Evolutionary conservation across 2,888 invertebrate species (phyloP), one percentile per base, ranked within the genome.

Genomic region (Plusia festucae): DNA sequence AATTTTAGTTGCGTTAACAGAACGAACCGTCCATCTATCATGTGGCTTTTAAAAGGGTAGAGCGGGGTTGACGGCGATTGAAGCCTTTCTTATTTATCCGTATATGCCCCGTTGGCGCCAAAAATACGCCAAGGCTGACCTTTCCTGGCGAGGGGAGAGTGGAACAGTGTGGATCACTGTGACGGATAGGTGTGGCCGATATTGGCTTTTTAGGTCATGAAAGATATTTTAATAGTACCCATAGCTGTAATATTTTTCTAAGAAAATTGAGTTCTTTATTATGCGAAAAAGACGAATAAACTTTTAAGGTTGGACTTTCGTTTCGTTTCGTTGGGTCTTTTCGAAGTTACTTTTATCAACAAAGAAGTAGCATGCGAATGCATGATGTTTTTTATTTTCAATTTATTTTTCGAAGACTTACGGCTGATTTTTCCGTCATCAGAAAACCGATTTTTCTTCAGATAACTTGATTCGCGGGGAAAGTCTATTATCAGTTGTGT

Each of bases 11-110:
- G 70, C 82, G 78, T 82, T 81, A 77, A 83, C 85, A 83, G 85
- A 86, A 85, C 86, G 85, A 84, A 73, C 77, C 82, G 83, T 88
- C 86, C 92, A 94, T 94, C 93, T 92, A 93, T 94, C 93, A 94
- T 92, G 87, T 84, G 88, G 85, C 84, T 88, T 89, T 88, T 89
- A 90, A 90, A 94, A 92, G 94, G 94, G 93, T 92, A 88, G 88
- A 87, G 83, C 83, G 83, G 92, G 90, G 90, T 88, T 89, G 91
- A 90, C 89, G 88, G 86, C 88, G 90, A 90, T 90, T 88, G 91
- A 91, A 90, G 91, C 88, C 87, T 92, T 93, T 90, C 90, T 90
- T 93, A 91, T 91, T 91, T 91, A 90, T 90, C 90, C 87, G 90
- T 86, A 81, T 82, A 83, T 87, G 89, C 87, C 88, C 88, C 88